Evolutionary conservation across 1,140 invertebrate genomes (phyloP).

Genomic region (Drosophila littoralis): DNA sequence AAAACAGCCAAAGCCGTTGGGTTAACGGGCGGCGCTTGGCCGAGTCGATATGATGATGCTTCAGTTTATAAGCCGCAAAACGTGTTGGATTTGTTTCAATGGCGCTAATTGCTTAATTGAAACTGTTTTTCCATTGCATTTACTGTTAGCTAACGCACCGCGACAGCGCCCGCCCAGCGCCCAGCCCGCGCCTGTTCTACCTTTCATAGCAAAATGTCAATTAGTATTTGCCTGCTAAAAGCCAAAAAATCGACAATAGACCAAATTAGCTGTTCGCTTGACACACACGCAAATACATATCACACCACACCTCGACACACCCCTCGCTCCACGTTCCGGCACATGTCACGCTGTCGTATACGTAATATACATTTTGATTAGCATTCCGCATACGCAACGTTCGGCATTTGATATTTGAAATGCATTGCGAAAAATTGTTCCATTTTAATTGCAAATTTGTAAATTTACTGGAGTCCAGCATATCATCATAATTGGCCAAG

Average conservation of each 20-base stretch:
- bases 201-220: constrained; percentile 77
- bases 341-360: constrained; percentile 68
- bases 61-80: constrained; percentile 81
- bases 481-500: constrained; percentile 33
- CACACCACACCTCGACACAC: constrained; percentile 8
- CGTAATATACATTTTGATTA: constrained; percentile 75
- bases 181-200: constrained; percentile 12
- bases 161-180: not conserved
- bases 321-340: constrained; percentile 14
- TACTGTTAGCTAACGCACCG: constrained; percentile 48
- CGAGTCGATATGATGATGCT: constrained; percentile 74
- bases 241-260: constrained; percentile 71
- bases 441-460: constrained; percentile 72
- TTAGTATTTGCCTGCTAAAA: constrained; percentile 79
- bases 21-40: constrained; percentile 17
- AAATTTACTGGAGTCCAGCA: constrained; percentile 1
- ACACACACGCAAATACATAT: not conserved
- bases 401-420: constrained; percentile 44
- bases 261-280: constrained; percentile 61
- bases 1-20: constrained; percentile 10
- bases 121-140: constrained; percentile 78
- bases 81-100: constrained; percentile 82
- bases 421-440: constrained; percentile 43
- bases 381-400: constrained; percentile 66
- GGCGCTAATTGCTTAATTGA: constrained; percentile 82